phyloP scores from a whole-genome alignment of 2,797 vertebrate genomes.

The Ciconia nigra region DNA sequence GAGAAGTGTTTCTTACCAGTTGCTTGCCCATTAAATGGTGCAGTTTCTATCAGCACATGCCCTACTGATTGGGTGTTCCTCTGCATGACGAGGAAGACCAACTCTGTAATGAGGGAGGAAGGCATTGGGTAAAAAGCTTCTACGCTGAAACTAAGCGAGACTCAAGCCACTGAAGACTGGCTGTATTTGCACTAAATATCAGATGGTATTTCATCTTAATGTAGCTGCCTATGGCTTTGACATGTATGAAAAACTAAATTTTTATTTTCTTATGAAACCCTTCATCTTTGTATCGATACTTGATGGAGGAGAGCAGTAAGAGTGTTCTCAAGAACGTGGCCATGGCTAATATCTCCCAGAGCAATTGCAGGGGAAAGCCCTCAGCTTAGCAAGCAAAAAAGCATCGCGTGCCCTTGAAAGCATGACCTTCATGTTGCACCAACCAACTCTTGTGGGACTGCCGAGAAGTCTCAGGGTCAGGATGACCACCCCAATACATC shows the following conservation, averaged over 20 bases:
- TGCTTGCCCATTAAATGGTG: background rate
- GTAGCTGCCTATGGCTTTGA: background rate
- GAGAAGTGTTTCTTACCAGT: background rate
- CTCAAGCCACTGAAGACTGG: background rate
- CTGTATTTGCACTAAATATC: background rate
- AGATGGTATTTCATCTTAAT: background rate
- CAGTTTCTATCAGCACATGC: background rate
- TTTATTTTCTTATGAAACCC: background rate
- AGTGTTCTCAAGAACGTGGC: background rate
- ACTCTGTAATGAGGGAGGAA: background rate
- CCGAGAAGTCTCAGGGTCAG: background rate
- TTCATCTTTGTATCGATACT: background rate
- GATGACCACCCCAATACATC: background rate
- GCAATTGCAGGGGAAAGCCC: background rate
- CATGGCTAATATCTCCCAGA: background rate
- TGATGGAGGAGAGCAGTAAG: background rate
- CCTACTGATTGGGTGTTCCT: background rate
- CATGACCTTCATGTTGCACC: accelerated
- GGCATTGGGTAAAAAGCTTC: background rate
- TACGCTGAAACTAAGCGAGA: background rate
- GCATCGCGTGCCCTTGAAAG: accelerated
- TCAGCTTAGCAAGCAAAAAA: background rate
- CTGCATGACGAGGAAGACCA: background rate
- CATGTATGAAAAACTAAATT: background rate
- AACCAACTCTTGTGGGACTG: background rate